Percentiles rank a stretch among this genome's conserved stretches.
Evolutionary conservation across 2,113 vertebrate genomes (phyloP).

Genomic region (Rhabdomys dilectus): DNA sequence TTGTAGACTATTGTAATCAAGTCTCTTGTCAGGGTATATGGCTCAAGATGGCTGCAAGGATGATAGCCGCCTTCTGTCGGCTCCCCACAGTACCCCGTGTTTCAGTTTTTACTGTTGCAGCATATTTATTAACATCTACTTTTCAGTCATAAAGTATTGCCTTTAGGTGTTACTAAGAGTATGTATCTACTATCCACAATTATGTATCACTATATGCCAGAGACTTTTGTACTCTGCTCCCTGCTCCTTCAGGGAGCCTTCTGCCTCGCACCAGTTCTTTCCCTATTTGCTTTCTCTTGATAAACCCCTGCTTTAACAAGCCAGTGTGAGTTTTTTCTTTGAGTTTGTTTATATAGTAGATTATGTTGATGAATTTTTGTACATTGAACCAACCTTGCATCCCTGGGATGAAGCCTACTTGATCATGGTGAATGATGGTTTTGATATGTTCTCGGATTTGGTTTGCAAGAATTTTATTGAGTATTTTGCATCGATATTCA

Average conservation of each 20-base stretch:
- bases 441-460: no score
- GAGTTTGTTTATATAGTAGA: no score
- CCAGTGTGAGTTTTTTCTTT: neutral
- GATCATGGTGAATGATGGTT: no score
- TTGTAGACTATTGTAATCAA: no score
- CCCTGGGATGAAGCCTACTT: no score
- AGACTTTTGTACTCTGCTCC: neutral
- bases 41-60: no score
- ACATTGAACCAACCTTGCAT: no score
- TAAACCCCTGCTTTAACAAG: neutral
- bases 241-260: neutral
- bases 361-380: no score
- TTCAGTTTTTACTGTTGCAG: neutral
- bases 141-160: neutral
- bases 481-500: no score
- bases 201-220: neutral
- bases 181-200: neutral
- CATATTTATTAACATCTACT: neutral
- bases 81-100: neutral
- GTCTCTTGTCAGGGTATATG: no score
- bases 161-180: neutral
- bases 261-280: neutral
- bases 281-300: neutral
- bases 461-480: no score
- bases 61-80: no score